Base-by-base conservation (phyloP, 2,113 vertebrate species). In the Pyxicephalus adspersus region DNA sequence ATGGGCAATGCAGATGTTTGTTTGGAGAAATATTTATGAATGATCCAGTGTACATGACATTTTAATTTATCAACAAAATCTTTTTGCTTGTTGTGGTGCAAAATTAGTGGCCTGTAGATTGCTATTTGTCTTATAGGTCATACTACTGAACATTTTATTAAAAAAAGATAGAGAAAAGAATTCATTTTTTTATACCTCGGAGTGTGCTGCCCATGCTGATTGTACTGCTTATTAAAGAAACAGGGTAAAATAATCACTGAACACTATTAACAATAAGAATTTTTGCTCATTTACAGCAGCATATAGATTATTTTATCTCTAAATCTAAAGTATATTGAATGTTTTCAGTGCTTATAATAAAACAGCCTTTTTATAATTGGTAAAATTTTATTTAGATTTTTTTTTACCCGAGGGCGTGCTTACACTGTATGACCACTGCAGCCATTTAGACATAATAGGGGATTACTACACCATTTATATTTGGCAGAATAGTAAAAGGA, bases 401-500 rank as follows among this genome's bases (percentile, higher is more conserved):
- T 38, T 34, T 22, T n/a, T n/a, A n/a, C 54, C 34, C 15, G 38
- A 64, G 74, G 57, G 74, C 3, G 60, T 50, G 20, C 28, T 77
- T 11, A 6, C 45, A 9, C 75, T 52, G 50, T 77, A 63, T 77
- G 61, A 54, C 50, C 23, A 78, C 28, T 23, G n/a, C 38, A 34
- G 16, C 76, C 64, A 67, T 78, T 78, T 67, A 64, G 45, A 67
- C 34, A 15, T 78, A 78, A 57, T 78, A 78, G n/a, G 76, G 76
- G 76, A 78, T 67, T 78, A 78, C 26, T 78, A 38, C 20, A 67
- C 63, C 64, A 78, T 78, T 78, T 78, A 78, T 29, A 57, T 55
- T 78, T 78, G 76, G 50, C 63, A 78, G 64, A 67, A 45, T 23
- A 29, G n/a, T n/a, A 78, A 78, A 78, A 67, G 52, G 50, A 78